Base-by-base conservation (phyloP, 2,888 invertebrate genomes). In the Achlya flavicornis region DNA sequence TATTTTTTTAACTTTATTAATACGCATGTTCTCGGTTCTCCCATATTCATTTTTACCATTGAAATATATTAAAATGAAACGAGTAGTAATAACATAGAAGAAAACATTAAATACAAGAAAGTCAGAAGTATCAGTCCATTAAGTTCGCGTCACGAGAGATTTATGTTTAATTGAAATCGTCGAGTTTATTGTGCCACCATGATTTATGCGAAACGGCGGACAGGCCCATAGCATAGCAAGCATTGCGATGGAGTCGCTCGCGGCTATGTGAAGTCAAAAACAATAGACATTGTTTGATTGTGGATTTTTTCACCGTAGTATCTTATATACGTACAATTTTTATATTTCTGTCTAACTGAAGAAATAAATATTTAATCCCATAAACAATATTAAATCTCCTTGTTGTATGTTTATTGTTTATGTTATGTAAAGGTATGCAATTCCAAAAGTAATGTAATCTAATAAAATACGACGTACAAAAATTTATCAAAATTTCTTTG, bases 151-250 rank as follows among this genome's bases (percentile, higher is more conserved):
- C 90, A 81, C 72, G 66, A 66, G 75, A 89, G 91, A 93, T 93
- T 92, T 93, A 93, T 92, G 90, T 89, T 86, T 92, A 93, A 93
- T 93, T 92, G 92, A 92, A 92, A 89, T 89, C 87, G 79, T 85
- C 76, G 86, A 86, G 85, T 88, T 85, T 88, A 89, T 89, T 89
- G 89, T 89, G 87, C 85, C 87, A 81, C 79, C 79, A 78, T 90
- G 92, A 92, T 91, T 91, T 92, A 91, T 86, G 72, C 68, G 70
- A 63, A 73, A 71, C 72, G 72, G 73, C 71, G 73, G 71, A 74
- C 35, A 63, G 57, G 66, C 53, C 19, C 53, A 63, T 66, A 61
- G 65, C 61, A 32, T 32, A 41, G 41, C 41, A 41, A 38, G 10
- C 10, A 38, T 3, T 38, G 43, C 76, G 75, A 76, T 73, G 72